Evolutionary conservation across 2,113 vertebrate species (phyloP).

Genomic region (Perca schrenkii): DNA sequence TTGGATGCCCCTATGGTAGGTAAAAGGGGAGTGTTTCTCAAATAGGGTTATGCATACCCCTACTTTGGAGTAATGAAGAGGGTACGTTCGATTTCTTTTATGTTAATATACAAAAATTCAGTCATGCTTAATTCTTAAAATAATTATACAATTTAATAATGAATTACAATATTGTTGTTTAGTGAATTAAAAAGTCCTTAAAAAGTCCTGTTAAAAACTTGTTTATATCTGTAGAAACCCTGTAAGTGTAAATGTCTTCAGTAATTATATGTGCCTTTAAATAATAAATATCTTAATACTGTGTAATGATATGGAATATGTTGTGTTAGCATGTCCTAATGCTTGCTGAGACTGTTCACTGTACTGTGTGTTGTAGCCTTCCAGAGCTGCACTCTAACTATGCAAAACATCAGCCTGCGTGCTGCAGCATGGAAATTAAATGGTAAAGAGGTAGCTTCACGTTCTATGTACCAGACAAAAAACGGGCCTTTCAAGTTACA

Average conservation of each 20-base stretch:
- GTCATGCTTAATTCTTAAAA: too few relatives aligned
- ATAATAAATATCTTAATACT: not conserved
- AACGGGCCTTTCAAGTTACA: not conserved
- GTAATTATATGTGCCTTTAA: not conserved
- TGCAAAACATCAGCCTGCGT: constrained; percentile 76
- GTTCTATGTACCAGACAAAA: constrained; percentile 20
- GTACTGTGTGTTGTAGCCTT: constrained; percentile 68
- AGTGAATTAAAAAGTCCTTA: too few relatives aligned
- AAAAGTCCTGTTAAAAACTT: too few relatives aligned
- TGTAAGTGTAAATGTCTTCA: not conserved
- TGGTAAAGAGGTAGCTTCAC: constrained; percentile 38
- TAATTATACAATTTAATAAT: too few relatives aligned
- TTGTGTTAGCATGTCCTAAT: constrained; percentile 26
- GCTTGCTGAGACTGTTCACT: constrained; percentile 55
- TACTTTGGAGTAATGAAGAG: too few relatives aligned
- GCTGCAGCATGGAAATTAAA: constrained; percentile 70
- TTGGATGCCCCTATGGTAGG: too few relatives aligned
- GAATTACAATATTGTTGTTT: too few relatives aligned
- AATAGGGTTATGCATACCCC: too few relatives aligned
- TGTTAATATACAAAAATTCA: too few relatives aligned
- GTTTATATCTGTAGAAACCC: too few relatives aligned
- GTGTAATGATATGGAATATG: not conserved
- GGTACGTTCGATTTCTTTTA: too few relatives aligned
- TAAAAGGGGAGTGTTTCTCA: too few relatives aligned
- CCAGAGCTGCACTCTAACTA: constrained; percentile 81